Evolutionary conservation across 2,888 invertebrate species (phyloP).

Genomic region (Drosophila limbata): DNA sequence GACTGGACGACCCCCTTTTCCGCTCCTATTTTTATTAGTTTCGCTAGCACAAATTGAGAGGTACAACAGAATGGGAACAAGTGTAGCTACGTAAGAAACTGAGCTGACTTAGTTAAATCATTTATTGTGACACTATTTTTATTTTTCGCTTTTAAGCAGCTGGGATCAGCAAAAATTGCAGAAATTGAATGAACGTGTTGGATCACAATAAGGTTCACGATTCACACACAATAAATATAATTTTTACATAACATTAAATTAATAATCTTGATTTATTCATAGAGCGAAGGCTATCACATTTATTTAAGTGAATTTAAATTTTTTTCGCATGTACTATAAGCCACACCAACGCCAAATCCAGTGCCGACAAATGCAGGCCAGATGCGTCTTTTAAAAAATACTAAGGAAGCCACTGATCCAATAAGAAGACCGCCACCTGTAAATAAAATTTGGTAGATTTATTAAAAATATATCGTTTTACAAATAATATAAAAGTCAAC

Average conservation of each 20-base stretch:
- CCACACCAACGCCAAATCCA: conserved; percentile 96
- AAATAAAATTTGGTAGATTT: conserved; percentile 74
- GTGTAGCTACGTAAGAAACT: too few relatives aligned
- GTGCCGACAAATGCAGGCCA: conserved; percentile 96
- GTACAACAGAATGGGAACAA: too few relatives aligned
- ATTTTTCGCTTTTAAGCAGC: too few relatives aligned
- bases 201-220: too few relatives aligned
- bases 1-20: too few relatives aligned
- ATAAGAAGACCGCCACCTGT: conserved; percentile 92
- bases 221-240: not conserved
- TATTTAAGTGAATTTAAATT: conserved; percentile 75
- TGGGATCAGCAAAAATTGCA: too few relatives aligned
- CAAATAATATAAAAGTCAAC: not conserved
- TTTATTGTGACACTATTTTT: too few relatives aligned
- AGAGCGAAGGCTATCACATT: conserved; percentile 14
- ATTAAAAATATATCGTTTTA: not conserved
- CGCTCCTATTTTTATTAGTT: too few relatives aligned
- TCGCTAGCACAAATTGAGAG: too few relatives aligned
- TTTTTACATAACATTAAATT: conserved; percentile 8
- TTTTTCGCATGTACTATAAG: conserved; percentile 85
- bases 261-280: conserved; percentile 16
- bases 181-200: not conserved
- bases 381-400: conserved; percentile 92
- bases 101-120: not conserved
- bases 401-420: conserved; percentile 92